Percentiles rank a stretch among this genome's conserved stretches.
phyloP scores from a whole-genome alignment of 2,797 vertebrate species.

The Borostomias antarcticus region DNA sequence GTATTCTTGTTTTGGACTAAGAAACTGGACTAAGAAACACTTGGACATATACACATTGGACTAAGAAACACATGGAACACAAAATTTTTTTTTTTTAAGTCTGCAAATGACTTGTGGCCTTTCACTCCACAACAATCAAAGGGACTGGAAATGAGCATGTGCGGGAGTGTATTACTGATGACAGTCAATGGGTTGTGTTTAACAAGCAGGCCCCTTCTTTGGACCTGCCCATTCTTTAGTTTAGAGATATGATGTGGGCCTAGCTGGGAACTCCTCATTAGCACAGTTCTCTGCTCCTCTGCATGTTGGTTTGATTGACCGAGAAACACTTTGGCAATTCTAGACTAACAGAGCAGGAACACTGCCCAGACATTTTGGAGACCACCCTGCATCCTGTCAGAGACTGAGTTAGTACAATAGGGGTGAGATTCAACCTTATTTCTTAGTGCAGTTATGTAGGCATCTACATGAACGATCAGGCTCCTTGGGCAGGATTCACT shows the following conservation, averaged over 20 bases:
- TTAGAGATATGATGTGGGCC: slow-evolving; percentile 31
- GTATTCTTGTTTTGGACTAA: slow-evolving; percentile 41
- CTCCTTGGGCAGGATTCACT: no score
- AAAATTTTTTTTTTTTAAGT: no score
- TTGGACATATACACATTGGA: slow-evolving; percentile 45
- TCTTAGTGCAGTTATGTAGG: no score
- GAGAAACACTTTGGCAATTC: slow-evolving; percentile 49
- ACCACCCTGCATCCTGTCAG: slow-evolving; percentile 52
- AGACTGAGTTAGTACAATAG: slow-evolving; percentile 53
- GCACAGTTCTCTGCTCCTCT: slow-evolving; percentile 34
- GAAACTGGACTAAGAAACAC: slow-evolving; percentile 34
- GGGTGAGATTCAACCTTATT: slow-evolving; percentile 26
- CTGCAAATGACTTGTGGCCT: slow-evolving; percentile 23
- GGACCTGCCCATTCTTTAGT: slow-evolving; percentile 46
- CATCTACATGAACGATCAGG: slow-evolving; percentile 36
- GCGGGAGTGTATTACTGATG: slow-evolving; percentile 57
- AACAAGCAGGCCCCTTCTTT: slow-evolving; percentile 45
- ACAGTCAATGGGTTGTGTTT: slow-evolving; percentile 49
- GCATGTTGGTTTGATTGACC: slow-evolving; percentile 33
- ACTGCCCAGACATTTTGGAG: slow-evolving; percentile 45
- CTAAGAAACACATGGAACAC: no score
- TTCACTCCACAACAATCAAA: slow-evolving; percentile 45
- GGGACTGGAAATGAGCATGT: slow-evolving; percentile 52
- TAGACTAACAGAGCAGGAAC: slow-evolving; percentile 48
- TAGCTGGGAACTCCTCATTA: slow-evolving; percentile 53